Evolutionary conservation across 2,888 invertebrate genomes (phyloP), one percentile per base, ranked within the genome.

Genomic region (Rotaria sp.): DNA sequence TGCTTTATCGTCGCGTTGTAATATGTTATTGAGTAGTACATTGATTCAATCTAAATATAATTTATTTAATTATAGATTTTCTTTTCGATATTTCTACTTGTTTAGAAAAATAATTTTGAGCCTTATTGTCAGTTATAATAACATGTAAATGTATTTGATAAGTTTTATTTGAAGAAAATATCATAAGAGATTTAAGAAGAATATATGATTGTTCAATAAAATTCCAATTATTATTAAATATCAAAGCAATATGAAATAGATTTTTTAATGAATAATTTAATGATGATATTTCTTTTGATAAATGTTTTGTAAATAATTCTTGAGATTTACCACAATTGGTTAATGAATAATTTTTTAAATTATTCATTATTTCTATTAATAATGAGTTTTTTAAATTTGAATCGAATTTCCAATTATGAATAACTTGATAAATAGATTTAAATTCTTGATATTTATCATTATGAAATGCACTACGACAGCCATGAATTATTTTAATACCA

Each of bases 401-500:
- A 67, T 67, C 35, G 21, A 67, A 67, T 35, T 38, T 67, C 67
- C 67, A 67, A 21, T 67, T 67, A 2, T 21, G 67, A 87, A 91
- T 89, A 7, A 94, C 93, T 88, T 92, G 91, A 89, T 94, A 95
- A 84, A 95, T 92, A 24, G 93, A 93, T 89, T 93, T 93, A 90
- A 97, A 96, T 0, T 95, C 93, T 0, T 95, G 95, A 89, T 96
- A 95, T 90, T 95, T 96, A 88, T 94, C 93, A 0, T 94, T 94
- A 91, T 96, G 95, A 91, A 96, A 96, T 85, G 94, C 94, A 8
- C 94, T 94, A 85, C 97, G 93, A 89, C 95, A 96, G 59, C 96
- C 97, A 90, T 97, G 97, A 84, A 97, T 90, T 15, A 97, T 93
- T 88, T 94, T 93, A n/a, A 95, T 94, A 2, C 96, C 97, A 52